phyloP scores from a whole-genome alignment of 53 echinoderm and acorn worm species.

The Holothuria leucospilota region DNA sequence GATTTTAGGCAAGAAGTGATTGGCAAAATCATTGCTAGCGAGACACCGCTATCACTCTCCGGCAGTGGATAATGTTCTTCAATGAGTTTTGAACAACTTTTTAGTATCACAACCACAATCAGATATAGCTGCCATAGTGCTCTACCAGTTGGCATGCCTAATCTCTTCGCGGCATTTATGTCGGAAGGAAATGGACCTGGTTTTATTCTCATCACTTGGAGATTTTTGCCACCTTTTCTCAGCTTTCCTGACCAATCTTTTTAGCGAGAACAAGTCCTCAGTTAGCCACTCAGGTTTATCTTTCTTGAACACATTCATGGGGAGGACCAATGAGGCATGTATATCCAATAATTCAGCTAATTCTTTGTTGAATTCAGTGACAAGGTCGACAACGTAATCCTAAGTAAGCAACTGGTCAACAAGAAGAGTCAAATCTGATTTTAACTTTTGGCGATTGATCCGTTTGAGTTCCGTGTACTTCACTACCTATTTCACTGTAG shows the following conservation, averaged over 20 bases:
- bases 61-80: constrained; percentile 27
- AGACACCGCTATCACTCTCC: constrained; percentile 1
- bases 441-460: constrained; percentile 15
- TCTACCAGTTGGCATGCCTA: neutral
- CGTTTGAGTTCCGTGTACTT: constrained; percentile 18
- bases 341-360: too few relatives aligned
- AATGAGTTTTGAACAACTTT: neutral
- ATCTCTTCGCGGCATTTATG: constrained; percentile 10
- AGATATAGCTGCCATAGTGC: neutral
- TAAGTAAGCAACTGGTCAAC: constrained; percentile 8
- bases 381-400: constrained; percentile 24
- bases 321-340: constrained; percentile 21
- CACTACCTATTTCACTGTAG: constrained; percentile 10
- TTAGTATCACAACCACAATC: too few relatives aligned
- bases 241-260: too few relatives aligned
- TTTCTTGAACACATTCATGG: neutral
- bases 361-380: constrained; percentile 9
- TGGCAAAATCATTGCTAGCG: constrained; percentile 16
- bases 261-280: constrained; percentile 15
- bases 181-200: neutral
- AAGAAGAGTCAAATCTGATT: constrained; percentile 8
- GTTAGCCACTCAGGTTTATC: constrained; percentile 7
- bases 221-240: too few relatives aligned
- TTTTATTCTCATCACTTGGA: too few relatives aligned
- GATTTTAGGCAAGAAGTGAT: constrained; percentile 26